A percentile compares a stretch with the other conserved stretches of the same genome.
phyloP scores from a whole-genome alignment of 2,888 invertebrate genomes.

The Eristalis intricaria region DNA sequence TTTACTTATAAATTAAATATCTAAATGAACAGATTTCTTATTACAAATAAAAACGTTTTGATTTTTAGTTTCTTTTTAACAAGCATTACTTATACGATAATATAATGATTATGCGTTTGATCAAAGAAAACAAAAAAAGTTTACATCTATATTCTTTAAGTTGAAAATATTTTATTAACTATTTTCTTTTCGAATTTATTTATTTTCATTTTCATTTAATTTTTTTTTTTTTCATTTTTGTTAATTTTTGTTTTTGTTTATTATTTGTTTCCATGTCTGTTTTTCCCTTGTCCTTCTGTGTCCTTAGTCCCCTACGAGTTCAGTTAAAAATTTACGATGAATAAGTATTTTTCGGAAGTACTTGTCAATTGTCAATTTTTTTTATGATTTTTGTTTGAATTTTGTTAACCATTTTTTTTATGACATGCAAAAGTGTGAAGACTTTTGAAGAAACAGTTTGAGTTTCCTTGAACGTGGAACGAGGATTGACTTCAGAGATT shows the following conservation, averaged over 20 bases:
- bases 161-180: constrained; percentile 39
- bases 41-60: constrained; percentile 12
- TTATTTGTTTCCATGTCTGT: constrained; percentile 36
- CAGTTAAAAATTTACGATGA: constrained; percentile 42
- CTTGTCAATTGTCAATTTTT: constrained; percentile 18
- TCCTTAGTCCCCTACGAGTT: constrained; percentile 66
- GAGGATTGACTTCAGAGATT: background rate
- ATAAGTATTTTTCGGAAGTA: constrained; percentile 12
- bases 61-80: constrained; percentile 47
- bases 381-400: background rate
- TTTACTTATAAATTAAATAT: constrained; percentile 45
- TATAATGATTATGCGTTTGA: constrained; percentile 70
- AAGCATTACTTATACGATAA: constrained; percentile 66
- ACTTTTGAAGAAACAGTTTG: constrained; percentile 6
- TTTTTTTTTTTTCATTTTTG: constrained; percentile 24
- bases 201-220: constrained; percentile 13
- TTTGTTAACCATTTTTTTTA: background rate
- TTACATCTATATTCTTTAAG: constrained; percentile 66
- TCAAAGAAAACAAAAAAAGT: constrained; percentile 52
- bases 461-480: constrained; percentile 28
- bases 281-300: constrained; percentile 58
- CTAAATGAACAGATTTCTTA: constrained; percentile 28
- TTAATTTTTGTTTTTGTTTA: background rate
- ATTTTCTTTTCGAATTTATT: constrained; percentile 22
- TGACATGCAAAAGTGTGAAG: background rate